Base-by-base conservation (phyloP, 92 coral and sea anemone species). In the Epizoanthus fatuus region DNA sequence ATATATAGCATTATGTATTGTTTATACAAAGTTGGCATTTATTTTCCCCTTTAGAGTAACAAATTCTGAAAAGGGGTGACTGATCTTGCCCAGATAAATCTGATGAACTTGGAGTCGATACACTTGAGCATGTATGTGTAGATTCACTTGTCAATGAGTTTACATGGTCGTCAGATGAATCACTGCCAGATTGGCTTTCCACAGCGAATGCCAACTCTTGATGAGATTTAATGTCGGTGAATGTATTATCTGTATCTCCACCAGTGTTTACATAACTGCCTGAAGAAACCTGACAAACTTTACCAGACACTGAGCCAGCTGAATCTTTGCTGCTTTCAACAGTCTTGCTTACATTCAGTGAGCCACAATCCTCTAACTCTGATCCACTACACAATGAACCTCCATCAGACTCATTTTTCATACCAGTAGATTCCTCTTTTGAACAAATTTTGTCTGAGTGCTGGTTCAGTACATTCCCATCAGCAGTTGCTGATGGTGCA, bases 51-150 rank as follows among this genome's bases (percentile, higher is more conserved):
- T n/a, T n/a, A n/a, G n/a, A n/a, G n/a, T n/a, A n/a, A n/a, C n/a
- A n/a, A n/a, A n/a, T n/a, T n/a, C n/a, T n/a, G n/a, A n/a, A n/a
- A n/a, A n/a, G n/a, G n/a, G n/a, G n/a, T 22, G 53, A 1, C 53
- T 49, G 53, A 9, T 49, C 53, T 49, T 49, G 53, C 53, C 53
- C 53, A 5, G 53, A 49, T 9, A 49, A 49, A 49, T 49, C 53
- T 49, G 53, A 49, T 7, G 53, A 49, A 7, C 10, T 49, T 49
- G 53, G 13, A 49, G 10, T 49, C 53, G 3, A 49, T 49, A 49
- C 53, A 77, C 70, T 62, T 59, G 70, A 20, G 38, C 39, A 69
- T 22, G n/a, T 64, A 58, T 60, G 82, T 22, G 32, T 57, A 39
- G 57, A 38, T 10, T 59, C 69, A 38, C 19, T 58, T 59, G 53